phyloP scores from a whole-genome alignment of 1,140 invertebrate genomes.

The Aphaenogaster floridana region DNA sequence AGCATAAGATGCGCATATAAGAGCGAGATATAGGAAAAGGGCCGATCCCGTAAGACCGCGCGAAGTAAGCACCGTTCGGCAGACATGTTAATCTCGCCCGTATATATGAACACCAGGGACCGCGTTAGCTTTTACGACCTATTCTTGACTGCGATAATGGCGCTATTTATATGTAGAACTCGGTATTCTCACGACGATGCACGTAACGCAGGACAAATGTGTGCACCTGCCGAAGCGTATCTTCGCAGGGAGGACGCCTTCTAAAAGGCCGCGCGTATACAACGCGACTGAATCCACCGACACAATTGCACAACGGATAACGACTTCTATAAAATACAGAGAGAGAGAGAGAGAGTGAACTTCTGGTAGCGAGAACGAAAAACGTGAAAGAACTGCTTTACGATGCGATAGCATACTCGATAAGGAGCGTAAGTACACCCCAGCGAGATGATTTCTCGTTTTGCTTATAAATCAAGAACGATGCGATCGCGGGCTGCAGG shows the following conservation, averaged over 20 bases:
- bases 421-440: neutral
- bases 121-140: conserved; percentile 66
- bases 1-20: neutral
- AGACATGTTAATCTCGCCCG: conserved; percentile 52
- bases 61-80: conserved; percentile 45
- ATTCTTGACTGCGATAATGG: conserved; percentile 73
- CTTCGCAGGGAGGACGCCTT: conserved; percentile 22
- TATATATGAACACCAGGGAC: conserved; percentile 39
- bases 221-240: conserved; percentile 64
- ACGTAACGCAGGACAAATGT: conserved; percentile 49
- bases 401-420: conserved; percentile 18
- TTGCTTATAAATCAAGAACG: conserved; percentile 16
- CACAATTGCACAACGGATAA: conserved; percentile 55
- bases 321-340: conserved; percentile 52
- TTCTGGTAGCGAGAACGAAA: conserved; percentile 31
- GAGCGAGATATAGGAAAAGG: conserved; percentile 38
- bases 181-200: conserved; percentile 54
- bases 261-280: conserved; percentile 38
- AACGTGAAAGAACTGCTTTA: conserved; percentile 31
- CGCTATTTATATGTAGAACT: conserved; percentile 78
- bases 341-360: conserved; percentile 60
- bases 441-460: conserved; percentile 41
- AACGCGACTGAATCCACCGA: conserved; percentile 41
- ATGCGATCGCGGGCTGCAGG: neutral
- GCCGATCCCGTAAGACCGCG: conserved; percentile 1